Evolutionary conservation across 2,888 invertebrate genomes (phyloP).

Genomic region (Apantesis nais): DNA sequence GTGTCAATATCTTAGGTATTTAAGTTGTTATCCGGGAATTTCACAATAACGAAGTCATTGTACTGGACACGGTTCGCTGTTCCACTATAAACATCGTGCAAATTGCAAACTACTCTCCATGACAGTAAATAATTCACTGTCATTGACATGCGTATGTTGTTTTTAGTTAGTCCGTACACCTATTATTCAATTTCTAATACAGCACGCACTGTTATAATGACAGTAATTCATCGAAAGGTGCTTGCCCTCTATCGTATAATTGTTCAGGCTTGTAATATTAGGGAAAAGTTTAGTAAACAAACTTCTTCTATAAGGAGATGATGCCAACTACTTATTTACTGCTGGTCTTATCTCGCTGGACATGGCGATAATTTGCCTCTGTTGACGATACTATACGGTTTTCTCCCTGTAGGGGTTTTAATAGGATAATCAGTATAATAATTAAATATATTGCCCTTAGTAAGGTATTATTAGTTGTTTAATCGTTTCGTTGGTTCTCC

Average conservation of each 20-base stretch:
- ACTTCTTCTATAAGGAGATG: background rate
- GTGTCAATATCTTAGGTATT: slow-evolving; percentile 1
- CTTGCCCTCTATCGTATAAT: background rate
- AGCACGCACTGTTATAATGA: slow-evolving; percentile 14
- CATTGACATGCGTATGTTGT: slow-evolving; percentile 33
- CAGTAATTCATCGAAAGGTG: slow-evolving; percentile 24
- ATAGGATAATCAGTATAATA: background rate
- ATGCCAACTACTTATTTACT: background rate
- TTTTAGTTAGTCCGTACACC: background rate
- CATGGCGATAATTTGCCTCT: background rate
- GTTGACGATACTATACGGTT: background rate
- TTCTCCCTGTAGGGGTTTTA: background rate
- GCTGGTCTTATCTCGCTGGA: background rate
- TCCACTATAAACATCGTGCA: slow-evolving; percentile 35
- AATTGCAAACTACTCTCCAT: slow-evolving; percentile 33
- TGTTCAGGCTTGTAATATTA: background rate
- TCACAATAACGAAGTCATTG: slow-evolving; percentile 42
- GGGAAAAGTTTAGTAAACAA: background rate
- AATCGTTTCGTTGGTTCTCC: slow-evolving; percentile 11
- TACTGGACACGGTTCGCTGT: slow-evolving; percentile 45
- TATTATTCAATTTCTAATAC: slow-evolving; percentile 11
- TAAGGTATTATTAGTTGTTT: slow-evolving; percentile 34
- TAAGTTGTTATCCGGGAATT: slow-evolving; percentile 43
- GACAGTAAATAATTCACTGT: slow-evolving; percentile 37
- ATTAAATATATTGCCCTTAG: background rate